Conservation (phyloP, 2,888 invertebrate genomes). For the Phrixothrix hirtus region DNA sequence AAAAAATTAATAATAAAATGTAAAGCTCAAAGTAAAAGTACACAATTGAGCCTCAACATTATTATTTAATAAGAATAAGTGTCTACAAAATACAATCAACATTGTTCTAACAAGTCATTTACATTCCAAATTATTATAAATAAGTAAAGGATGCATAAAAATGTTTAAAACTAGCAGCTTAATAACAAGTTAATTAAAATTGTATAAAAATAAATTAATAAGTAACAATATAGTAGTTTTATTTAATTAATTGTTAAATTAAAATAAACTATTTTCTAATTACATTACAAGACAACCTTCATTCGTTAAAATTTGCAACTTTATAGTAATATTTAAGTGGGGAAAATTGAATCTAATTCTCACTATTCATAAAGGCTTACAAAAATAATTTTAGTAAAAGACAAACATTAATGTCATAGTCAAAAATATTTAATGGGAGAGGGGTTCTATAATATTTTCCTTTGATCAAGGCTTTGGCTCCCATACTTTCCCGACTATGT, state of each 20-base stretch:
- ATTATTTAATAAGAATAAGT: conserved; percentile 5
- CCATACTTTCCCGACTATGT: too few relatives aligned
- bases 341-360: background rate
- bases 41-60: too few relatives aligned
- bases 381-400: conserved; percentile 18
- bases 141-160: background rate
- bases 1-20: too few relatives aligned
- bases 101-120: background rate
- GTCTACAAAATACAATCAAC: conserved; percentile 5
- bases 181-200: background rate
- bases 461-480: too few relatives aligned
- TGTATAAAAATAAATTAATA: background rate
- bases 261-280: background rate
- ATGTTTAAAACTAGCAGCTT: background rate
- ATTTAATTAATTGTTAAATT: background rate
- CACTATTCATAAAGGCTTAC: conserved; percentile 7
- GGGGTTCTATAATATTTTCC: too few relatives aligned
- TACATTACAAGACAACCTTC: background rate
- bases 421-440: too few relatives aligned
- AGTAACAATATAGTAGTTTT: background rate
- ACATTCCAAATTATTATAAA: background rate
- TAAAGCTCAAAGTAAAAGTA: too few relatives aligned
- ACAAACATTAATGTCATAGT: conserved; percentile 5
- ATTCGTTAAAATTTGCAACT: too few relatives aligned
- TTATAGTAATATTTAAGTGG: too few relatives aligned